Evolutionary conservation across 2,797 vertebrate genomes (phyloP), one percentile per base, ranked within the genome.

Genomic region (Enteromius radiatus): DNA sequence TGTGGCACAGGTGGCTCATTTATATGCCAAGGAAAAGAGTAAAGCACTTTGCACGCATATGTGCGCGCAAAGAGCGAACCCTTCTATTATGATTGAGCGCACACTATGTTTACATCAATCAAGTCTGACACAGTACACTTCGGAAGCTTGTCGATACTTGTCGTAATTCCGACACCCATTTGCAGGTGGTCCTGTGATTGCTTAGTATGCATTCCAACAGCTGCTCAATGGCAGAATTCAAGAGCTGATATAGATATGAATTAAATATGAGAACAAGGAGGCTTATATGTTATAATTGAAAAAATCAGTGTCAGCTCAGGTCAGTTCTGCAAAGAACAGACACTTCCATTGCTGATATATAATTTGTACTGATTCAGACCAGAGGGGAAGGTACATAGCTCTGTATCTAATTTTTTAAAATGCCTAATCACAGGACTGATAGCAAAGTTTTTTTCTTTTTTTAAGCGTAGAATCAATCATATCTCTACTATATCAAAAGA

Each of bases 211-310:
- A 47, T 76, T 19, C 36, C 12, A 41, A 67, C 68, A 47, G 8
- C 52, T 52, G 19, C 61, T 31, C 45, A 82, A 61, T 47, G 10
- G 38, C 61, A 65, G 41, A 15, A 38, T 49, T 67, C 9, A 38
- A 33, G 10, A 28, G 45, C 36, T 76, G 38, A 81, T 38, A 75
- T 28, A 59, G 47, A 54, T 61, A 64, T 76, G 14, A 82, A 76
- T 82, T 68, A 68, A 59, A 68, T 75, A 81, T 74, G 59, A 81
- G 45, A 52, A 81, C 70, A 74, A 28, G 43, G 31, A 33, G 63
- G 38, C 33, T 33, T 81, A 64, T 74, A 74, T 54, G 33, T 81
- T 65, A 45, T 81, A 54, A 75, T 75, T 75, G 80, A 68, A 76
- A 75, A 75, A 19, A 54, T 68, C 47, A 67, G 33, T 41, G 71